These are phyloP conservation scores for Noctua fimbriata DNA, from an alignment of 2,888 invertebrate genomes.

Conservation along the genomic window DNA sequence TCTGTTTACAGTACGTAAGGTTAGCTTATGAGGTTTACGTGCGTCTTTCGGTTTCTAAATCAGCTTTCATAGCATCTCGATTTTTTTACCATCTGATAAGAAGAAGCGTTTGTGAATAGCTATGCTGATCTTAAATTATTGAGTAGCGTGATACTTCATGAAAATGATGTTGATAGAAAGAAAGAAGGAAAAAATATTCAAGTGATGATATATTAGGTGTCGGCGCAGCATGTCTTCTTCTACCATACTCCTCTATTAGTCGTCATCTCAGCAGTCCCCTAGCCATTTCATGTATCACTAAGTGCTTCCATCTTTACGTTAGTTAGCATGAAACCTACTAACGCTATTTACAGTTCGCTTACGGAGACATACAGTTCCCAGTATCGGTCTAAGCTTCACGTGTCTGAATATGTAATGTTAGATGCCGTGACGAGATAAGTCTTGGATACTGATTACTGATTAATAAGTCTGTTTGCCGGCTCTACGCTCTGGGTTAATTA, in stretches of 20 bases:
- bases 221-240: too few relatives aligned
- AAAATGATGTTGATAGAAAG: too few relatives aligned
- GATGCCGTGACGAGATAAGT: slow-evolving; percentile 45
- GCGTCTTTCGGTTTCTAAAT: background rate
- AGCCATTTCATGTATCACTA: too few relatives aligned
- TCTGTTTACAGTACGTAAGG: background rate
- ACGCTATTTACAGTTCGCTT: slow-evolving; percentile 17
- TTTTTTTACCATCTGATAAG: too few relatives aligned
- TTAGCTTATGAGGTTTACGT: background rate
- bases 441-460: slow-evolving; percentile 21
- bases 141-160: too few relatives aligned
- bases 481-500: background rate
- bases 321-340: background rate
- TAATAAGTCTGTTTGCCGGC: slow-evolving; percentile 7
- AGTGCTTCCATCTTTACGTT: too few relatives aligned
- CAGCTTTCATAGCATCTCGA: background rate
- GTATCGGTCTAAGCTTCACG: slow-evolving; percentile 16
- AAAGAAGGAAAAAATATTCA: too few relatives aligned
- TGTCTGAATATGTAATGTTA: slow-evolving; percentile 31
- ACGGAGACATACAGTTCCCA: slow-evolving; percentile 12
- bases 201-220: too few relatives aligned
- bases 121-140: too few relatives aligned
- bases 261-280: too few relatives aligned
- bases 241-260: too few relatives aligned
- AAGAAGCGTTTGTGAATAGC: too few relatives aligned